Conservation (phyloP, 1,140 invertebrate genomes). For the Antheraea pernyi region DNA sequence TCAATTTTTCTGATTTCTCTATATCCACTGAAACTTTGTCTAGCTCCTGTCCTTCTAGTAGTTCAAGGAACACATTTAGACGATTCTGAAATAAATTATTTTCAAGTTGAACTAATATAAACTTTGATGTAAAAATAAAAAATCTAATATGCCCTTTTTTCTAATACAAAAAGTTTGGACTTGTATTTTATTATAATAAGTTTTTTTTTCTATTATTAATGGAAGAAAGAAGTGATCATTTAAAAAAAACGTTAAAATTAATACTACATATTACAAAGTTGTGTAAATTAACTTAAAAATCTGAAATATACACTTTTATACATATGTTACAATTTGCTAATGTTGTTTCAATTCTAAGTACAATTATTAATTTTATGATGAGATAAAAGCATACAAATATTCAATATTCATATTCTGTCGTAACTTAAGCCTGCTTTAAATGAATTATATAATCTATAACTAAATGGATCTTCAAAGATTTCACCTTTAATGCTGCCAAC, state of each 20-base stretch:
- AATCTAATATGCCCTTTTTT: neutral
- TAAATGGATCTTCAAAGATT: too few relatives aligned
- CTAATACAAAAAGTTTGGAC: too few relatives aligned
- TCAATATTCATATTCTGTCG: neutral
- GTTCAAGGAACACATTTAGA: slow-evolving; percentile 93
- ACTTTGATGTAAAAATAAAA: neutral
- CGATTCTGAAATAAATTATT: slow-evolving; percentile 83
- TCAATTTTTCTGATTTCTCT: slow-evolving; percentile 91
- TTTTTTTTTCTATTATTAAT: too few relatives aligned
- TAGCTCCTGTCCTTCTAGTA: slow-evolving; percentile 87
- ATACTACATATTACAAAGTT: neutral
- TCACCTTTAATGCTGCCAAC: slow-evolving; percentile 89
- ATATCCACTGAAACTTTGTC: slow-evolving; percentile 92
- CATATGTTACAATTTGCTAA: too few relatives aligned
- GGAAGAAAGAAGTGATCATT: too few relatives aligned
- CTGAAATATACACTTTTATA: too few relatives aligned
- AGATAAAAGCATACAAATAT: neutral
- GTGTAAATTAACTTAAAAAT: too few relatives aligned
- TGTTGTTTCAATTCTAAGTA: too few relatives aligned
- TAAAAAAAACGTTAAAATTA: too few relatives aligned
- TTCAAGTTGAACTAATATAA: neutral
- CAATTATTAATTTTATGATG: neutral
- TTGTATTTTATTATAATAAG: too few relatives aligned
- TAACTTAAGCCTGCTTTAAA: neutral
- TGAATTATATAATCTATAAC: neutral